Conservation (phyloP, 2,888 invertebrate genomes). For the Caenorhabditis sinica region DNA sequence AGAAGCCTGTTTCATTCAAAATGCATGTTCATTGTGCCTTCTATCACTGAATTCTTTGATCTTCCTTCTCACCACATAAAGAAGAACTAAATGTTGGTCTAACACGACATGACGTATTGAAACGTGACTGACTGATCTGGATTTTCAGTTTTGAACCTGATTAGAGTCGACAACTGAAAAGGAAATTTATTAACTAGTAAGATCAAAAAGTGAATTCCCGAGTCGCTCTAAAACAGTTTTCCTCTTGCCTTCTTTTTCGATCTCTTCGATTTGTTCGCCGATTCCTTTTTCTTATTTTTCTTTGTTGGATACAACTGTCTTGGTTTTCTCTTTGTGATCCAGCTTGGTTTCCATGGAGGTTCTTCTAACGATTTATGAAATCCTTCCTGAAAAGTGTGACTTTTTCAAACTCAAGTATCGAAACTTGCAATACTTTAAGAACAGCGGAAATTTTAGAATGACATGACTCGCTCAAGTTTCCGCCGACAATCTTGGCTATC, state of each 20-base stretch:
- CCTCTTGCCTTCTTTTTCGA: constrained; percentile 4
- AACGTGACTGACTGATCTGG: background rate
- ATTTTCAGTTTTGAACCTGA: background rate
- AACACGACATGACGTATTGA: background rate
- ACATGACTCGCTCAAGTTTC: background rate
- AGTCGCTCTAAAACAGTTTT: background rate
- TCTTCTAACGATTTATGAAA: constrained; percentile 19
- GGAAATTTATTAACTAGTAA: background rate
- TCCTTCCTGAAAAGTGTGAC: constrained; percentile 10
- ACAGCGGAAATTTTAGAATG: constrained; percentile 10
- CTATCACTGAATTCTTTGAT: constrained; percentile 2
- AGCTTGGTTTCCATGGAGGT: constrained; percentile 39
- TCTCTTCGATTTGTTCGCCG: background rate
- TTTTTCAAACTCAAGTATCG: background rate
- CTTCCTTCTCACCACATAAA: background rate
- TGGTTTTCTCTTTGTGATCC: constrained; percentile 26
- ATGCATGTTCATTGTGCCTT: background rate
- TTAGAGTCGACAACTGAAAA: background rate
- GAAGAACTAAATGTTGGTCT: background rate
- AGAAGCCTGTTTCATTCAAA: background rate
- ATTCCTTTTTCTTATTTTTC: constrained; percentile 1
- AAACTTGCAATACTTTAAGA: background rate
- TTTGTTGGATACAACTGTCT: background rate
- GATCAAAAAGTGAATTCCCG: background rate
- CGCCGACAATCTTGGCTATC: constrained; percentile 12